Evolutionary conservation across 2,113 vertebrate genomes (phyloP).

Genomic region (Oophaga pumilio): DNA sequence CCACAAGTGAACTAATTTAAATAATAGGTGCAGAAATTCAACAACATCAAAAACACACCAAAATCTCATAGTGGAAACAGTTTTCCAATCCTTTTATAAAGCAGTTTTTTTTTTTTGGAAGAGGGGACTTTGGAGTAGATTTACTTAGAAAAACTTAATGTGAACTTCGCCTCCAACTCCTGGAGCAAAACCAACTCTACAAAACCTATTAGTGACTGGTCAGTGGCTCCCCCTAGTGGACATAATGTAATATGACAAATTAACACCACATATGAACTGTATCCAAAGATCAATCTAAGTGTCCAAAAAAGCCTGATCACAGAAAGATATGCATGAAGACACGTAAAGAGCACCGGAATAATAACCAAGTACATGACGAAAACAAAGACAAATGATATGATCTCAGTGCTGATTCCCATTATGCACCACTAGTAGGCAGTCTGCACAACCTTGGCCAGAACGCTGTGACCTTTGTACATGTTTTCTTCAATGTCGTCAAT

Average conservation of each 20-base stretch:
- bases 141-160: too few relatives aligned
- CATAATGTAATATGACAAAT: not conserved
- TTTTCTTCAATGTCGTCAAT: not conserved
- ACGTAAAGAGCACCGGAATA: not conserved
- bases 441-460: not conserved
- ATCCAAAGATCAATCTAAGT: not conserved
- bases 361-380: not conserved
- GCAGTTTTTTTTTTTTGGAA: too few relatives aligned
- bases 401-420: not conserved
- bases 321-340: not conserved
- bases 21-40: too few relatives aligned
- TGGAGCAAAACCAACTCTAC: not conserved
- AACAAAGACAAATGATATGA: not conserved
- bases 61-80: too few relatives aligned
- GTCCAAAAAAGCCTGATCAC: not conserved
- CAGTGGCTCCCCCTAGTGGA: slow-evolving; percentile 18
- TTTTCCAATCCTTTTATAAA: too few relatives aligned
- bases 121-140: too few relatives aligned
- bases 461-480: not conserved
- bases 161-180: too few relatives aligned
- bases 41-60: too few relatives aligned
- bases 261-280: not conserved
- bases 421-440: not conserved
- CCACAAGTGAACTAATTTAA: too few relatives aligned
- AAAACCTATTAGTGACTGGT: not conserved